Conservation (phyloP, 2,797 vertebrate genomes). For the Gambusia yucatana region DNA sequence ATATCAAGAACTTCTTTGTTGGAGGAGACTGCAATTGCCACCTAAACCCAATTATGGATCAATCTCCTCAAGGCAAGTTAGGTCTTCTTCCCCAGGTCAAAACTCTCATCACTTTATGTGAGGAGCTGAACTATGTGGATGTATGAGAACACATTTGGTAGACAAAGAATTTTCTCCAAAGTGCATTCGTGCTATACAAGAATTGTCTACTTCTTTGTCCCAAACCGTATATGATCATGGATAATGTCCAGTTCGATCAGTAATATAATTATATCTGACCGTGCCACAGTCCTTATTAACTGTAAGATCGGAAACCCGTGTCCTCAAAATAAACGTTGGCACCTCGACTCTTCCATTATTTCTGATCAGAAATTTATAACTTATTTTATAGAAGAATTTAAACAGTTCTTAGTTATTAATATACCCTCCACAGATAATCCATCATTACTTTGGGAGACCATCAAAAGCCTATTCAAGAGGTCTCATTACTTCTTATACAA, state of each 20-base stretch:
- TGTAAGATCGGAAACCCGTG: neutral
- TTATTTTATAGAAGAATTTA: neutral
- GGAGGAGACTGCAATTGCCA: too few relatives aligned
- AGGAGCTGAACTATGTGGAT: too few relatives aligned
- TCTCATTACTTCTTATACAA: neutral
- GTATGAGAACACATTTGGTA: too few relatives aligned
- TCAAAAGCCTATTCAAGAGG: too few relatives aligned
- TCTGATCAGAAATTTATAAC: neutral
- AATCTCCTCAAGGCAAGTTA: too few relatives aligned
- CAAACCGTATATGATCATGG: neutral
- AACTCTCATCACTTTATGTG: too few relatives aligned
- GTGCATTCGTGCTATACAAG: too few relatives aligned
- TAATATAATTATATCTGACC: neutral
- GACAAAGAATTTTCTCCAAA: too few relatives aligned
- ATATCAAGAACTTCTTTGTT: too few relatives aligned
- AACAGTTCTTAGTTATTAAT: neutral
- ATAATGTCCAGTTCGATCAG: neutral
- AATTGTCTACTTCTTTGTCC: neutral
- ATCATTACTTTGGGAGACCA: neutral
- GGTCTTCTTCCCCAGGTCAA: too few relatives aligned
- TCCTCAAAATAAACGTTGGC: neutral
- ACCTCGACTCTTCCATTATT: neutral
- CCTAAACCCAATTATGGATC: too few relatives aligned
- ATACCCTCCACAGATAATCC: neutral
- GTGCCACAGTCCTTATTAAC: neutral